Evolutionary conservation across 2,888 invertebrate species (phyloP).

Genomic region (Ctena decussata): DNA sequence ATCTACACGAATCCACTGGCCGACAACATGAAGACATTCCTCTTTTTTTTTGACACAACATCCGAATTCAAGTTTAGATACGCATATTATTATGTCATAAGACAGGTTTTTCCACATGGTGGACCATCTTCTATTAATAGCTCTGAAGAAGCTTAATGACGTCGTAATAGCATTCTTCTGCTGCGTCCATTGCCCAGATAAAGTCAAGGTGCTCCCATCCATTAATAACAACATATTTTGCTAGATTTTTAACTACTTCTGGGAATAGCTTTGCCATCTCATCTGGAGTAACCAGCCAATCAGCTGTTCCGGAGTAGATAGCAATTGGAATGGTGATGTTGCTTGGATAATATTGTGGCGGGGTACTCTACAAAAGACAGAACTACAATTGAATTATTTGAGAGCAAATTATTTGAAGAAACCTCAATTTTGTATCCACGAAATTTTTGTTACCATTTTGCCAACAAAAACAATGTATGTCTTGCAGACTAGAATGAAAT

Average conservation of each 20-base stretch:
- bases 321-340: constrained; percentile 69
- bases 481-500: too few relatives aligned
- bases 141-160: constrained; percentile 71
- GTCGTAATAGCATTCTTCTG: constrained; percentile 82
- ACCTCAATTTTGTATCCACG: too few relatives aligned
- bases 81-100: too few relatives aligned
- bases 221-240: constrained; percentile 44
- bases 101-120: too few relatives aligned
- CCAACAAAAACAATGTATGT: too few relatives aligned
- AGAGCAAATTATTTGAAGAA: too few relatives aligned
- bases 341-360: constrained; percentile 69
- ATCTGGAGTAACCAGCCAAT: constrained; percentile 72
- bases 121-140: not conserved
- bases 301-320: constrained; percentile 70
- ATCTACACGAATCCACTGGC: too few relatives aligned
- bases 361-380: constrained; percentile 72
- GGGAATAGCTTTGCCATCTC: constrained; percentile 47
- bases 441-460: too few relatives aligned
- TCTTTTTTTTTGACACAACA: too few relatives aligned
- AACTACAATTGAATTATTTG: too few relatives aligned
- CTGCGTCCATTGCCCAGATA: constrained; percentile 87
- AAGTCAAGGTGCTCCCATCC: constrained; percentile 87
- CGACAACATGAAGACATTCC: too few relatives aligned
- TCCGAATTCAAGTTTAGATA: too few relatives aligned
- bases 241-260: constrained; percentile 45